A percentile compares a stretch with the other conserved stretches of the same genome.
Evolutionary conservation across 2,113 vertebrate species (phyloP).

Genomic region (Aegotheles bennettii): DNA sequence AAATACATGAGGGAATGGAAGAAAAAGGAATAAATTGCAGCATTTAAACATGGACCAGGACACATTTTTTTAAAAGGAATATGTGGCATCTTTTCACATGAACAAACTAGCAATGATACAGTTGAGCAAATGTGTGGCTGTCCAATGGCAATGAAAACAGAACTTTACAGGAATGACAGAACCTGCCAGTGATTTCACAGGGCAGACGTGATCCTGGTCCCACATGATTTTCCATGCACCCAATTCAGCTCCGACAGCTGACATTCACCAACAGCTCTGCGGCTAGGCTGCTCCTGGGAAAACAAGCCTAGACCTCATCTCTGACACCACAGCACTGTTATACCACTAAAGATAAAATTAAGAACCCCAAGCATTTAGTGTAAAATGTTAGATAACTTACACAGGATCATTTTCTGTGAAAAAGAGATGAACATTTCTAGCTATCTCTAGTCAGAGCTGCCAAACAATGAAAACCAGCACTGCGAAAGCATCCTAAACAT

Average conservation of each 20-base stretch:
- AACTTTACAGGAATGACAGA: background rate
- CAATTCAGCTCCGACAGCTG: too few relatives aligned
- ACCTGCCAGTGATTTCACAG: accelerated
- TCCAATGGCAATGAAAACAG: background rate
- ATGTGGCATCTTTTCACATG: background rate
- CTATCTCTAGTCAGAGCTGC: background rate
- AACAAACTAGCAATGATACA: background rate
- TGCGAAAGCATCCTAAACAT: background rate
- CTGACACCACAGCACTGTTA: background rate
- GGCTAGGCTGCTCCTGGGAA: background rate
- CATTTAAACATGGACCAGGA: background rate
- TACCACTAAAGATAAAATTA: accelerated
- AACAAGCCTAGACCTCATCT: background rate
- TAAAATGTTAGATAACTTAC: background rate
- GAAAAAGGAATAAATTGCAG: background rate
- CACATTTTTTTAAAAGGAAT: background rate
- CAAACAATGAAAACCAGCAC: background rate
- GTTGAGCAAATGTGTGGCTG: background rate
- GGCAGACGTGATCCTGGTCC: background rate
- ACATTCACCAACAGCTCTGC: accelerated
- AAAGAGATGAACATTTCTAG: accelerated
- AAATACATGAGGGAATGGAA: background rate
- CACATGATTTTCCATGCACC: accelerated
- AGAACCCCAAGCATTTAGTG: background rate
- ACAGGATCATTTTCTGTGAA: background rate